A percentile compares a stretch with the other conserved stretches of the same genome.
Conservation (phyloP, 2,113 vertebrate species). For the Daboia siamensis region DNA sequence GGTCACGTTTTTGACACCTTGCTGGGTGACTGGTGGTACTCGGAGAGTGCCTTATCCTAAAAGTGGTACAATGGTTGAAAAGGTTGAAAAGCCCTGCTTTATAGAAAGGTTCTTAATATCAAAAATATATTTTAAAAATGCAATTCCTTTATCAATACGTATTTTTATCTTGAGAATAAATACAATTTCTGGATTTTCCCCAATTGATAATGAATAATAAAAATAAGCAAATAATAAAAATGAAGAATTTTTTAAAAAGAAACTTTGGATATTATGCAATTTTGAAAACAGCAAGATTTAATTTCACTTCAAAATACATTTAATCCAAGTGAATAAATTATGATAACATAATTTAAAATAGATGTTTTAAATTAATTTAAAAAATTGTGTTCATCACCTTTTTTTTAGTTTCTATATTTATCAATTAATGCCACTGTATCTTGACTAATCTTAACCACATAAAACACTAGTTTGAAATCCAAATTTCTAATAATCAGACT, state of each 20-base stretch:
- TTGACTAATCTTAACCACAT: background rate
- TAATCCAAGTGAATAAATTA: background rate
- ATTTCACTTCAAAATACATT: background rate
- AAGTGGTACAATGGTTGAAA: too few species aligned
- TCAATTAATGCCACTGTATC: background rate
- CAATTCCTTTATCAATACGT: background rate
- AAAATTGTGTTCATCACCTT: background rate
- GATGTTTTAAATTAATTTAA: background rate
- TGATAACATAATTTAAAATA: background rate
- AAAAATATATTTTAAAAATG: background rate
- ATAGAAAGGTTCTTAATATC: background rate
- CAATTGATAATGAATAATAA: background rate
- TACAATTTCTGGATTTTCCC: background rate
- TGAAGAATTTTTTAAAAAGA: background rate
- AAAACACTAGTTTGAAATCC: background rate
- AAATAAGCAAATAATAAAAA: background rate
- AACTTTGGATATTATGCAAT: background rate
- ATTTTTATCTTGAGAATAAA: background rate
- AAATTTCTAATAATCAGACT: background rate
- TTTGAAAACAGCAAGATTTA: background rate
- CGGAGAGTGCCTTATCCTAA: too few species aligned
- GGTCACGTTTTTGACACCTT: too few species aligned
- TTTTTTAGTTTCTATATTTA: background rate
- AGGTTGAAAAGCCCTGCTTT: too few species aligned
- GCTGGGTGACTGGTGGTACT: too few species aligned